Evolutionary conservation across 2,888 invertebrate genomes (phyloP), one percentile per base, ranked within the genome.

Genomic region (Netelia fuscicornis): DNA sequence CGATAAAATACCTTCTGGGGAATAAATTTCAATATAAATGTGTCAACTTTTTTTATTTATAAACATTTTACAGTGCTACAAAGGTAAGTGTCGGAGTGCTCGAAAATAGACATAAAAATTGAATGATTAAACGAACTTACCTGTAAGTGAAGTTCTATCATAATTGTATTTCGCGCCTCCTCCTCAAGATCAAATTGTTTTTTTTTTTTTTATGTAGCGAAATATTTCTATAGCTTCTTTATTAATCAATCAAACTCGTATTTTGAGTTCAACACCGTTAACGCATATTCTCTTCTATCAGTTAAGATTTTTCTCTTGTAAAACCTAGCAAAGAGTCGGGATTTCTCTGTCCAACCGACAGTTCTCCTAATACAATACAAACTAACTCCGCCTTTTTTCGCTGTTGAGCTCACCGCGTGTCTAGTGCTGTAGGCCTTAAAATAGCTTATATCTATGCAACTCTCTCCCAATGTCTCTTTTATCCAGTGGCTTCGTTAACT

Each of bases 131-230:
- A 17, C 17, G 17, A 17, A 17, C 17, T 17, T 17, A 17, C 0
- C 17, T 17, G 17, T 17, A 17, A 17, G 17, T 17, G 17, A 17
- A 17, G 17, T 17, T 17, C 17, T 17, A 17, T 17, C 0, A 17
- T 17, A 37, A 37, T 54, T 54, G 13, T 54, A 54, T 54, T 13
- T 54, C 54, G 54, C 54, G 54, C 54, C 54, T 54, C 17, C 17
- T 54, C 17, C 54, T 13, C 3, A 8, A 54, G 54, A 54, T 54
- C 81, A 82, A 88, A 87, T 86, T 87, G 88, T 87, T 17, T 17
- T 17, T 30, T 30, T 30, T 30, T 30, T 30, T 37, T 0, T 0
- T n/a, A 65, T n/a, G 13, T 9, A 65, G 65, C 65, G n/a, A 42
- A 65, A 2, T 13, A 54, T 54, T 42, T 1, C 8, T 17, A 9